A percentile compares a stretch with the other conserved stretches of the same genome.
phyloP scores from a whole-genome alignment of 2,797 vertebrate species.

The Cossypha niveicapilla region DNA sequence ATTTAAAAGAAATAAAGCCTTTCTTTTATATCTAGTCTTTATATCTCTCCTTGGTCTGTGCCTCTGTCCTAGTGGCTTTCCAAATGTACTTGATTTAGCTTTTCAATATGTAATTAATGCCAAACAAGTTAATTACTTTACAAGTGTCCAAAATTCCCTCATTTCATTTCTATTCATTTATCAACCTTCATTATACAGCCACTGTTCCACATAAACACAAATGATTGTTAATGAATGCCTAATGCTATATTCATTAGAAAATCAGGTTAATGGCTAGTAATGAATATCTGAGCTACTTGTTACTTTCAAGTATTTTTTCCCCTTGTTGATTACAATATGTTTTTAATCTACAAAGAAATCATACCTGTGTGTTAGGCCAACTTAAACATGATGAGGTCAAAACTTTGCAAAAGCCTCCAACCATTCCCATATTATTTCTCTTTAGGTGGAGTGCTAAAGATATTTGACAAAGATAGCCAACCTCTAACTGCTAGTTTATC shows the following conservation, averaged over 20 bases:
- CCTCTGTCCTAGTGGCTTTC: conserved; percentile 72
- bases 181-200: conserved; percentile 78
- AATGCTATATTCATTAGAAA: conserved; percentile 81
- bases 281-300: conserved; percentile 72
- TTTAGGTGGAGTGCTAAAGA: background rate
- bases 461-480: background rate
- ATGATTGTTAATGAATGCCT: conserved; percentile 81
- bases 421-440: background rate
- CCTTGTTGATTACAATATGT: conserved; percentile 50
- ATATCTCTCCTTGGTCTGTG: conserved; percentile 71
- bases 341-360: conserved; percentile 66
- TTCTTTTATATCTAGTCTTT: conserved; percentile 69
- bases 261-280: conserved; percentile 79
- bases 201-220: conserved; percentile 80
- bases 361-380: conserved; percentile 62
- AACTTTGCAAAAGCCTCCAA: conserved; percentile 6
- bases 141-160: conserved; percentile 82
- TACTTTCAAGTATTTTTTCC: conserved; percentile 66
- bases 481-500: background rate
- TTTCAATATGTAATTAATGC: conserved; percentile 85
- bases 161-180: conserved; percentile 81
- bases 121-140: conserved; percentile 85
- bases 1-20: conserved; percentile 70
- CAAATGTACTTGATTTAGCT: conserved; percentile 86
- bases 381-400: conserved; percentile 41